phyloP scores from a whole-genome alignment of 1,140 invertebrate genomes.

The Adelges cooleyi region DNA sequence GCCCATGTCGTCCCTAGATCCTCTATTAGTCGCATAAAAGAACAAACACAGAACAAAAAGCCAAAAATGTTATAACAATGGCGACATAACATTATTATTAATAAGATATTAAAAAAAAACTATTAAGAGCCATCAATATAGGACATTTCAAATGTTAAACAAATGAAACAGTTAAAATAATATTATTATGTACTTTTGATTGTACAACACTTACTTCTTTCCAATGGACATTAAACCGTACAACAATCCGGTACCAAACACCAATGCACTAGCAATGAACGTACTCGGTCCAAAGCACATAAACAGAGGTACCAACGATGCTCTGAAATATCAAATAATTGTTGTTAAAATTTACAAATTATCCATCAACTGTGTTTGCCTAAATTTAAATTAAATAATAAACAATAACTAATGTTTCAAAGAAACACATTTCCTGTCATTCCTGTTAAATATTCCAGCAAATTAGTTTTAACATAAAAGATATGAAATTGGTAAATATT shows the following conservation, averaged over 20 bases:
- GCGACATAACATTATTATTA: no score
- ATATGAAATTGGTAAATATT: no score
- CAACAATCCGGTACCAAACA: conserved; percentile 75
- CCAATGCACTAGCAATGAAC: conserved; percentile 73
- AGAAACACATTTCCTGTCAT: no score
- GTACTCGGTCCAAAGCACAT: conserved; percentile 63
- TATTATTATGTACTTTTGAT: conserved; percentile 2
- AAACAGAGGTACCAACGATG: conserved; percentile 63
- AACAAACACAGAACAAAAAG: neutral
- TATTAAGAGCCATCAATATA: no score
- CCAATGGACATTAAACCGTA: conserved; percentile 90
- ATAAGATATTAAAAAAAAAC: no score
- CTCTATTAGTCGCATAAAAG: conserved; percentile 45
- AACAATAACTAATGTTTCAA: no score
- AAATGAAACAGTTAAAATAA: neutral
- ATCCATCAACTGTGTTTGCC: no score
- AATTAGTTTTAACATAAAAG: no score
- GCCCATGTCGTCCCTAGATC: conserved; percentile 67
- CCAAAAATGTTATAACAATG: conserved; percentile 6
- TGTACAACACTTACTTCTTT: conserved; percentile 73
- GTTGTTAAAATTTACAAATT: no score
- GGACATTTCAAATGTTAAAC: neutral
- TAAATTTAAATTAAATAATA: no score
- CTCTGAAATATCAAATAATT: conserved; percentile 53
- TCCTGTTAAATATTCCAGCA: no score